A percentile compares a stretch with the other conserved stretches of the same genome.
These are phyloP conservation scores for Manis javanica DNA, from an alignment of 2,797 vertebrate species.

Conservation along the genomic window DNA sequence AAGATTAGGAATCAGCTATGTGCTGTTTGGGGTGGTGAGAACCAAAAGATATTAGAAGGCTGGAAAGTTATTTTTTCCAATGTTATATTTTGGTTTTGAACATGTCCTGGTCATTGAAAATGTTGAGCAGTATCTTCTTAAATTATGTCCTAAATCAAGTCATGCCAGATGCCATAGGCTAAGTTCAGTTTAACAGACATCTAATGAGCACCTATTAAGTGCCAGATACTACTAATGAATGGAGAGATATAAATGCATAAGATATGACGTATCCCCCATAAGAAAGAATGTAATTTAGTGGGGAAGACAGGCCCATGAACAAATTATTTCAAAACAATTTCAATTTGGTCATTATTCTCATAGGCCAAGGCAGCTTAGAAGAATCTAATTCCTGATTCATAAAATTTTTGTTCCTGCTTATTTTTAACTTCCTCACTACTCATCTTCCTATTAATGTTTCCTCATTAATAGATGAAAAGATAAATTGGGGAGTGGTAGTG, in stretches of 20 bases:
- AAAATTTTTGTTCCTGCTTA: conserved; percentile 18
- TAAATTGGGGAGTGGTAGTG: background rate
- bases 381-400: background rate
- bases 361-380: conserved; percentile 15
- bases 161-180: background rate
- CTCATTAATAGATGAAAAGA: background rate
- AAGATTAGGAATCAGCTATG: background rate
- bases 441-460: background rate
- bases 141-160: background rate
- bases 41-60: conserved; percentile 14
- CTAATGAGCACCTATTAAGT: background rate
- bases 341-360: conserved; percentile 35
- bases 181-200: background rate
- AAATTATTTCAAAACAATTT: conserved; percentile 39
- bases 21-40: background rate
- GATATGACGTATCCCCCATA: background rate
- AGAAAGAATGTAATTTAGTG: background rate
- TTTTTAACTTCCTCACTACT: background rate
- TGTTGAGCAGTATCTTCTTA: background rate
- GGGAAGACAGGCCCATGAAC: background rate
- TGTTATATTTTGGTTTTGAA: conserved; percentile 23
- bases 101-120: background rate
- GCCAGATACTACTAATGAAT: background rate
- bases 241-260: background rate
- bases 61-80: background rate